Evolutionary conservation across 2,888 invertebrate species (phyloP), one percentile per base, ranked within the genome.

Genomic region (Schizaphis graminum): DNA sequence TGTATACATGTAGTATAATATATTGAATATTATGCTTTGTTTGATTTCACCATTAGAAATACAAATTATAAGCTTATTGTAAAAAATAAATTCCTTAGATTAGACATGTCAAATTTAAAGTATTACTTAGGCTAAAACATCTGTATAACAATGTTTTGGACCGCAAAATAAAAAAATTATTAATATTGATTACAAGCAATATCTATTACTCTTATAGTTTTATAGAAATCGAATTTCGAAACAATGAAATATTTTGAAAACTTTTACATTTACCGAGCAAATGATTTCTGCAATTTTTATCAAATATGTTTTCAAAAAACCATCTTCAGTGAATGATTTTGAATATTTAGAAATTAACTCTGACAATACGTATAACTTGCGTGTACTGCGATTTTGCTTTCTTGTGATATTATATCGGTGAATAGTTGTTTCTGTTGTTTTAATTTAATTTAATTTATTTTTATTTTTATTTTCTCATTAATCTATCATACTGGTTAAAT

Each of bases 191-290:
- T 85, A 4, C 35, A 85, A n/a, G 49, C 21, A 61, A 93, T 47
- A 41, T 92, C 13, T 87, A 67, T 89, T 53, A 90, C 86, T 85
- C 94, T 44, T 44, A 47, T 47, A 47, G 44, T 47, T 47, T 47
- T 91, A 56, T 91, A 86, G 53, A 47, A 94, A 91, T 56, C 49
- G 77, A 92, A 88, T 91, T 77, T 88, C 57, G 57, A 49, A 49
- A 44, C 49, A 91, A 91, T 57, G 49, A 87, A 88, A 94, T 94
- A 49, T 49, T 91, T 92, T 91, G 56, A 67, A 89, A 91, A 85
- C 21, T 88, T 61, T 87, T 87, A 57, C 61, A 61, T 94, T 94
- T 61, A 49, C 92, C 13, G 77, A 53, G 35, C 89, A 47, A 47
- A 47, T 49, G 57, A 86, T 85, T 94, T 91, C 89, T 53, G 56